Conservation (phyloP, 2,888 invertebrate species). For the Tetragonula carbonaria region DNA sequence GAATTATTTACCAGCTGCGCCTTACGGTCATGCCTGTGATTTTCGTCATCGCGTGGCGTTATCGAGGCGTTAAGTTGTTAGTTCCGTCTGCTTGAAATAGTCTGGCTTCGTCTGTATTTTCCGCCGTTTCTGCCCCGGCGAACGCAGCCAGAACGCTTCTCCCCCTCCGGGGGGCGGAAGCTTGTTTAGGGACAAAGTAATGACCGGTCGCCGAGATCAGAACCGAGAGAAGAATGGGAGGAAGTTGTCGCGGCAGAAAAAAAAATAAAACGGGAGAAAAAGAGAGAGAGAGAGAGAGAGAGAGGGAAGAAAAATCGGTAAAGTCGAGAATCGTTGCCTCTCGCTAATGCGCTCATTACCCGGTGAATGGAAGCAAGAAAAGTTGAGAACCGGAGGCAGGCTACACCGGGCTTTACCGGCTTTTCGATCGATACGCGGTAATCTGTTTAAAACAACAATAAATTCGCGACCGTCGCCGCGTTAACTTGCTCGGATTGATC, state of each 20-base stretch:
- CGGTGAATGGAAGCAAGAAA: constrained; percentile 40
- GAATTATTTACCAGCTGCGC: constrained; percentile 20
- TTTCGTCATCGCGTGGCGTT: constrained; percentile 33
- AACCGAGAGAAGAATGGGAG: constrained; percentile 37
- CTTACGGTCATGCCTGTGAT: constrained; percentile 17
- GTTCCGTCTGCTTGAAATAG: constrained; percentile 36
- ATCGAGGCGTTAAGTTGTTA: constrained; percentile 51
- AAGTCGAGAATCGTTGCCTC: constrained; percentile 33
- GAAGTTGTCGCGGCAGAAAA: constrained; percentile 23
- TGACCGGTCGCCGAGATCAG: constrained; percentile 31
- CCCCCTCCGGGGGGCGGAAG: not conserved
- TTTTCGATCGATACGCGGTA: constrained; percentile 34
- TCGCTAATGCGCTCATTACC: constrained; percentile 43
- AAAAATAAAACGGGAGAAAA: no score
- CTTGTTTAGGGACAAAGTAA: constrained; percentile 21
- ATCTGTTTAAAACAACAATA: constrained; percentile 33
- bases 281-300: not conserved
- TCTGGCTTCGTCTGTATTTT: constrained; percentile 5
- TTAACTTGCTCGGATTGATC: not conserved
- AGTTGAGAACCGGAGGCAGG: constrained; percentile 27
- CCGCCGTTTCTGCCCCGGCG: not conserved
- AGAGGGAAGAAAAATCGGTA: constrained; percentile 15
- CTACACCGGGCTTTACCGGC: not conserved
- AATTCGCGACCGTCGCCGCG: constrained; percentile 1
- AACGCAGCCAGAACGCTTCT: constrained; percentile 13